Evolutionary conservation across 2,888 invertebrate species (phyloP), one percentile per base, ranked within the genome.

Genomic region (Heliconius ethilla): DNA sequence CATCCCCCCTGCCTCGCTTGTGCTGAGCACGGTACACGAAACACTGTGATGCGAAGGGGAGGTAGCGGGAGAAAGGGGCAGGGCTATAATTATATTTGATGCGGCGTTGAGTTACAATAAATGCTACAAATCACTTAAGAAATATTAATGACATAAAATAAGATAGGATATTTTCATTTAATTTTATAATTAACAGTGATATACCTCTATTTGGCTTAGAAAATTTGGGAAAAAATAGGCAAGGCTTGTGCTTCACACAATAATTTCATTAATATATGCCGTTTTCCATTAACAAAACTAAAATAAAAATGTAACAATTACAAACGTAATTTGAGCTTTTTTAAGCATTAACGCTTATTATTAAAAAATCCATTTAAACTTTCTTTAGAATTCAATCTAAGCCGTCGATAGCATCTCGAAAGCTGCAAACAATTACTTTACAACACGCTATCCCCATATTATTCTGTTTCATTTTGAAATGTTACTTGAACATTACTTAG

Each of bases 371-470:
- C 29, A n/a, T 37, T 72, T 59, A 37, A 72, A 72, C 33, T 72
- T 59, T 59, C 59, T 72, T 37, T 72, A 59, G 55, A 72, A 72
- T 72, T 72, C 72, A 72, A 72, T 72, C 40, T 45, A 59, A 72
- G 59, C 7, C 15, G 33, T 37, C 72, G 72, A 72, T 72, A 70
- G 10, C 22, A 70, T 70, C 70, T 70, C 51, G 22, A 72, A 72
- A 55, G 33, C 59, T 37, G 37, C 55, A 33, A 72, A 72, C 72
- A 72, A 59, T 72, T 72, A 59, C 72, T 33, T 59, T 33, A 33
- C 29, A 25, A 25, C 72, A 72, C 72, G 72, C 72, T 18, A 72
- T 72, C n/a, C 72, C 9, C 55, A n/a, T 72, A 72, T 72, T 72
- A 72, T 55, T 70, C 5, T 59, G 33, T 72, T 72, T 37, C 55